Evolutionary conservation across 2,797 vertebrate species (phyloP).

Genomic region (Eremophila alpestris): DNA sequence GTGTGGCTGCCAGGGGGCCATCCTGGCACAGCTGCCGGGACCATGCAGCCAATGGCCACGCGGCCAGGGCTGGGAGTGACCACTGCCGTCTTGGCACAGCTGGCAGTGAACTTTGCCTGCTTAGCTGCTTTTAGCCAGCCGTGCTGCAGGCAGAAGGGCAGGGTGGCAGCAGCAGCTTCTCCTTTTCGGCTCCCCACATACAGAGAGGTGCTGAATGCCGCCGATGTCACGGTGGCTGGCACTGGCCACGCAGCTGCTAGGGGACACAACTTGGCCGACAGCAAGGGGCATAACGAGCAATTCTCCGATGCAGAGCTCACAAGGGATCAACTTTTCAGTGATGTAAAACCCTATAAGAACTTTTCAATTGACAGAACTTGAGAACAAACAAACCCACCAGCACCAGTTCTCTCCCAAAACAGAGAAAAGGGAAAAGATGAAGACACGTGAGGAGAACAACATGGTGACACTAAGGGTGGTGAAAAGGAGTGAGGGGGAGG

Average conservation of each 20-base stretch:
- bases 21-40: neutral
- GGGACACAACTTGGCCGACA: accelerated
- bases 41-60: accelerated
- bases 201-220: neutral
- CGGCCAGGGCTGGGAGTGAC: neutral
- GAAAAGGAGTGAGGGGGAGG: neutral
- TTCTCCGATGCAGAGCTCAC: accelerated
- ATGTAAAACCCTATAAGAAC: too few relatives aligned
- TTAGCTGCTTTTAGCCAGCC: neutral
- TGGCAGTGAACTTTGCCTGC: neutral
- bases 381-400: neutral
- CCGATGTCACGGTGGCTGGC: neutral
- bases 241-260: accelerated
- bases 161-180: neutral
- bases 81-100: accelerated
- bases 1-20: neutral
- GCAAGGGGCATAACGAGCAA: neutral
- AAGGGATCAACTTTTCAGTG: neutral
- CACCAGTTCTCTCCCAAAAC: neutral
- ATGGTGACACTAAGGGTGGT: accelerated
- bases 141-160: neutral
- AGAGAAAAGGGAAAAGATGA: neutral
- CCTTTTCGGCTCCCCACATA: accelerated
- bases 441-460: neutral
- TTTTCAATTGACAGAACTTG: neutral